phyloP scores from a whole-genome alignment of 1,140 invertebrate genomes.

The Platyscapa corneri region DNA sequence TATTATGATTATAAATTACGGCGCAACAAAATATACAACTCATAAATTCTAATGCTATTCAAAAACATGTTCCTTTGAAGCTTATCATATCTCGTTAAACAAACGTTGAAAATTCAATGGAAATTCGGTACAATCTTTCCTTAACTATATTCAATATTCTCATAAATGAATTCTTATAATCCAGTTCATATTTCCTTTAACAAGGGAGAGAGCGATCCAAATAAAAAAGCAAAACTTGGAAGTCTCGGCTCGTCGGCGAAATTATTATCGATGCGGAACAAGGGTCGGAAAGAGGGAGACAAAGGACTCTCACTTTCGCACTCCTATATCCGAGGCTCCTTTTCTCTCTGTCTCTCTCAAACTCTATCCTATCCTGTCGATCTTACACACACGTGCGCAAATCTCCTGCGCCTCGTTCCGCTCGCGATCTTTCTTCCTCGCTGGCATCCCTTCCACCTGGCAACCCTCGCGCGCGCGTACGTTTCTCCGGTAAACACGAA shows the following conservation, averaged over 20 bases:
- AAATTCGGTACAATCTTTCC: background rate
- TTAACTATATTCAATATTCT: background rate
- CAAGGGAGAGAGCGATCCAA: background rate
- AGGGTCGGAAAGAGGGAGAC: background rate
- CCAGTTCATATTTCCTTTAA: slow-evolving; percentile 3
- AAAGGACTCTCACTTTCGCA: background rate
- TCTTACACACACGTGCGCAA: background rate
- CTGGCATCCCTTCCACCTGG: background rate
- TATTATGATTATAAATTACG: no score
- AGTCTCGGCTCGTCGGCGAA: background rate
- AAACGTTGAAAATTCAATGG: background rate
- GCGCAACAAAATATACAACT: background rate
- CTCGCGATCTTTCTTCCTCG: background rate
- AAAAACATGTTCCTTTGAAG: background rate
- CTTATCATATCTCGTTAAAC: background rate
- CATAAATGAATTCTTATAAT: slow-evolving; percentile 31
- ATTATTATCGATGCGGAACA: slow-evolving; percentile 3
- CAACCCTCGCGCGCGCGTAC: background rate
- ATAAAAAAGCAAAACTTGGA: background rate
- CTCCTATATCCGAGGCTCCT: background rate
- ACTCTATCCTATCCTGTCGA: background rate
- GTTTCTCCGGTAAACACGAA: slow-evolving; percentile 9
- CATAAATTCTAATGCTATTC: background rate
- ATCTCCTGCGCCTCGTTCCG: no score
- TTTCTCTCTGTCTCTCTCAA: background rate